Conservation (phyloP, 30 jellyfish, hydroid and myxozoan genomes). For the Hydractinia echinata region DNA sequence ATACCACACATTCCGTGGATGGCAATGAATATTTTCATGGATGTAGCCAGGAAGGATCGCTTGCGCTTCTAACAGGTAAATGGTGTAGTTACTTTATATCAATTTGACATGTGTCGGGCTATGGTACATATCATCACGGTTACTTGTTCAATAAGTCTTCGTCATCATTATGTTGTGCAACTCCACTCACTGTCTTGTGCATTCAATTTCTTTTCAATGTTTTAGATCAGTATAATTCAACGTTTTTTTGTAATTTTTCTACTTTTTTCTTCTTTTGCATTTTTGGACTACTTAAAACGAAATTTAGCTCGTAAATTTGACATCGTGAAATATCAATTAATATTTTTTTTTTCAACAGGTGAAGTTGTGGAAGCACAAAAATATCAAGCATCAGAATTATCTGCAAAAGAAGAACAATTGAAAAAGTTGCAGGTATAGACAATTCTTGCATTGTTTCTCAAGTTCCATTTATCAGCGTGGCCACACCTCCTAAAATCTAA, state of each 20-base stretch:
- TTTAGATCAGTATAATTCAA: neutral
- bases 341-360: neutral
- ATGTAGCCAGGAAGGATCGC: neutral
- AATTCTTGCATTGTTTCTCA: neutral
- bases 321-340: neutral
- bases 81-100: neutral
- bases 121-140: neutral
- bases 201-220: neutral
- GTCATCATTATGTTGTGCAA: neutral
- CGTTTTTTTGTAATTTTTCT: neutral
- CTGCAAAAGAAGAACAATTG: slow-evolving; percentile 3
- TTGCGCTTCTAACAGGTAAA: slow-evolving; percentile 2
- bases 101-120: neutral
- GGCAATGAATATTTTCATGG: neutral
- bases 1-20: neutral
- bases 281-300: too few relatives aligned
- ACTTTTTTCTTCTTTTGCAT: neutral
- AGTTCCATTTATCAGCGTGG: too few relatives aligned
- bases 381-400: slow-evolving; percentile 5
- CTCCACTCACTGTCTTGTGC: neutral
- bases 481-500: too few relatives aligned
- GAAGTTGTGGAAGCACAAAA: slow-evolving; percentile 34
- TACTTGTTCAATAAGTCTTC: neutral
- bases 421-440: slow-evolving; percentile 10
- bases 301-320: too few relatives aligned